These are phyloP conservation scores for Aplodontia rufa DNA, from an alignment of 2,113 vertebrate species.

Conservation along the genomic window DNA sequence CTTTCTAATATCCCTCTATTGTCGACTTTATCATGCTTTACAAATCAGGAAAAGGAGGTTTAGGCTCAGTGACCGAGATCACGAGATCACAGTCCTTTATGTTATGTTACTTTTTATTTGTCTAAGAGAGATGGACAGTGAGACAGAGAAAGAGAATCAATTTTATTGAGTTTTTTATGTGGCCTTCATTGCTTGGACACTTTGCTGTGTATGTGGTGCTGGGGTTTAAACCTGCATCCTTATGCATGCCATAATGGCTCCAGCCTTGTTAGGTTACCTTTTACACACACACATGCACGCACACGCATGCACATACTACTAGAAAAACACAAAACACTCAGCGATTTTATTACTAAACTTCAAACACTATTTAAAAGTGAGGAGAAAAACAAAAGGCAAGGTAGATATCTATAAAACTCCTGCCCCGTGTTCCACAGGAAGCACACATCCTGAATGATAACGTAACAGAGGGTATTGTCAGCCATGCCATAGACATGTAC, in stretches of 20 bases:
- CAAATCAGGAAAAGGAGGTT: not conserved
- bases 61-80: not conserved
- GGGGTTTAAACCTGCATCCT: too few species aligned
- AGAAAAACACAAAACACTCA: not conserved
- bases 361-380: not conserved
- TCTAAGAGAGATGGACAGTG: too few species aligned
- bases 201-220: too few species aligned
- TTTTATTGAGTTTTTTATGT: too few species aligned
- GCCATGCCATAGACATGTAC: too few species aligned
- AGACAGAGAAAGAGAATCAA: too few species aligned
- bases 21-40: slow-evolving; percentile 7
- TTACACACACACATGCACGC: not conserved
- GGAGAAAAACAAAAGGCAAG: not conserved
- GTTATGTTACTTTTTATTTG: too few species aligned
- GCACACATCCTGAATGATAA: not conserved
- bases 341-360: not conserved
- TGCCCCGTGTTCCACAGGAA: not conserved
- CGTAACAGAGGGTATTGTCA: not conserved
- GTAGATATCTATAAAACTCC: not conserved
- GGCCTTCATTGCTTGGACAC: too few species aligned
- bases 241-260: too few species aligned
- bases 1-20: not conserved
- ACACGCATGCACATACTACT: not conserved
- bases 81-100: not conserved
- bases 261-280: not conserved